Conservation (phyloP, 2,113 vertebrate genomes). For the Neotoma lepida region DNA sequence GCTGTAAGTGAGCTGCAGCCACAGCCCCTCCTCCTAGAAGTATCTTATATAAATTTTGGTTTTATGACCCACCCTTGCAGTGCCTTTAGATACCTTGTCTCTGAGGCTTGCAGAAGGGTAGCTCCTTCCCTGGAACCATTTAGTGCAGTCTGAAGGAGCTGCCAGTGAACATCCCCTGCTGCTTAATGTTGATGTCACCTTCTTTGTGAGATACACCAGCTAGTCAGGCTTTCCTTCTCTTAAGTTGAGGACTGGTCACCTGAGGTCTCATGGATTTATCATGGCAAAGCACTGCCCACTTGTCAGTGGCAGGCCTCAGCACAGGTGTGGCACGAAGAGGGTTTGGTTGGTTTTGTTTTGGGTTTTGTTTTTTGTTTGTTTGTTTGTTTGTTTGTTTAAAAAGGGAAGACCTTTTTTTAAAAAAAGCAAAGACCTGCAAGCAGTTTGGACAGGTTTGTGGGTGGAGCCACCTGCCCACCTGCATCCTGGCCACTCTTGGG, state of each 20-base stretch:
- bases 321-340: background rate
- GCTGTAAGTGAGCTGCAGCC: background rate
- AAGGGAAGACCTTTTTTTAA: background rate
- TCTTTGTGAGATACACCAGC: background rate
- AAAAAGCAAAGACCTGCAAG: background rate
- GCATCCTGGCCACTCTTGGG: fast-evolving
- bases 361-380: background rate
- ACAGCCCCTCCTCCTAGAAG: background rate
- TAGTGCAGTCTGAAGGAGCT: background rate
- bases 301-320: background rate
- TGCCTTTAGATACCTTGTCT: background rate
- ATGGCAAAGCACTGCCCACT: background rate
- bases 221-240: background rate
- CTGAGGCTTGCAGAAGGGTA: background rate
- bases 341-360: no score
- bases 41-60: background rate
- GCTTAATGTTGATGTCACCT: fast-evolving
- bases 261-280: background rate
- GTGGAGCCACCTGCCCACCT: background rate
- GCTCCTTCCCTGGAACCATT: background rate
- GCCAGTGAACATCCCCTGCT: background rate
- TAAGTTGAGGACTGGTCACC: background rate
- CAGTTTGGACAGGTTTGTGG: background rate
- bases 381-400: no score
- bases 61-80: no score